phyloP scores from a whole-genome alignment of 2,113 vertebrate species.

The Daboia siamensis region DNA sequence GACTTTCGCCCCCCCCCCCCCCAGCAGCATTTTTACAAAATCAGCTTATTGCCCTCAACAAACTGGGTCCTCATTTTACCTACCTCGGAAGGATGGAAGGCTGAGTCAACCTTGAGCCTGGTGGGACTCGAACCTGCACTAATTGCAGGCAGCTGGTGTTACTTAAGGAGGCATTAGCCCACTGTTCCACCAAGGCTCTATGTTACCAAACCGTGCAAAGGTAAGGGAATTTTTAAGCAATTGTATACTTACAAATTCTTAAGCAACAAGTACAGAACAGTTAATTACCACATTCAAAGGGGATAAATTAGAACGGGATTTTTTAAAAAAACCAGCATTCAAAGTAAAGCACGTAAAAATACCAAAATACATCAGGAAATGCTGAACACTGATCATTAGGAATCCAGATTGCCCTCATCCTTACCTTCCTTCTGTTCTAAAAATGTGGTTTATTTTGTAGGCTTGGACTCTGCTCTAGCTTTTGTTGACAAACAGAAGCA shows the following conservation, averaged over 20 bases:
- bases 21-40: too few species aligned
- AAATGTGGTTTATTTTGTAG: background rate
- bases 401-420: background rate
- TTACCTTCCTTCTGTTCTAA: background rate
- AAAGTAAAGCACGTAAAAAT: background rate
- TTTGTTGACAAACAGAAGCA: background rate
- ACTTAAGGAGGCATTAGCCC: too few species aligned
- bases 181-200: too few species aligned
- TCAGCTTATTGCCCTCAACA: too few species aligned
- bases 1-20: too few species aligned
- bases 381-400: background rate
- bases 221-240: background rate
- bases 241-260: background rate
- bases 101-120: too few species aligned
- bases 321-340: background rate
- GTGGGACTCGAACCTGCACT: too few species aligned
- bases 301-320: background rate
- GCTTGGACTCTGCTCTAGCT: background rate
- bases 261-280: background rate
- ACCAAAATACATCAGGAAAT: background rate
- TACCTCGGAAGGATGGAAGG: too few species aligned
- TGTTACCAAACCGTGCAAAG: background rate
- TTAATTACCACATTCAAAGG: accelerated
- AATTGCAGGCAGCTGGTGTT: too few species aligned
- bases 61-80: too few species aligned